A percentile compares a stretch with the other conserved stretches of the same genome.
Evolutionary conservation across 1,140 invertebrate genomes (phyloP).

Genomic region (Chionoecetes opilio): DNA sequence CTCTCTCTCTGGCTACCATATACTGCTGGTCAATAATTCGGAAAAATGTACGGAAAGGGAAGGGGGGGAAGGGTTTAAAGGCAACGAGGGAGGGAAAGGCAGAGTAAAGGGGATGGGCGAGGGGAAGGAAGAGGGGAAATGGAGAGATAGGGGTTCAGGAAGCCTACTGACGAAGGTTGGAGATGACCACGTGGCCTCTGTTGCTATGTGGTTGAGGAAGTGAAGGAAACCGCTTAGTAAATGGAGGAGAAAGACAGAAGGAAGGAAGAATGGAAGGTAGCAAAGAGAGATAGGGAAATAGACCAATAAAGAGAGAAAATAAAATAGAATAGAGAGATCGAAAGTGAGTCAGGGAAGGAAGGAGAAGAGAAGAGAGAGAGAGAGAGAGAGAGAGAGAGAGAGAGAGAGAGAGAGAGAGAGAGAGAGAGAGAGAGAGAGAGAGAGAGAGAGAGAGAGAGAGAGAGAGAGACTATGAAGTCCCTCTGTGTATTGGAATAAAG

Average conservation of each 20-base stretch:
- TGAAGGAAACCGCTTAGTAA: neutral
- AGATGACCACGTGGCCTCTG: neutral
- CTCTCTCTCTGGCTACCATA: neutral
- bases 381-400: too few relatives aligned
- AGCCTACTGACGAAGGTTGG: neutral
- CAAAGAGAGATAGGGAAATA: too few relatives aligned
- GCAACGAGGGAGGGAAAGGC: neutral
- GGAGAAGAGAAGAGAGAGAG: too few relatives aligned
- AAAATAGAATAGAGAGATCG: too few relatives aligned
- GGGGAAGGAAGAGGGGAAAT: neutral
- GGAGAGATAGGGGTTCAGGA: neutral
- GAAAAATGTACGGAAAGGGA: neutral
- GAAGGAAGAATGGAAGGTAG: neutral
- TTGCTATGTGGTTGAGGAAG: neutral
- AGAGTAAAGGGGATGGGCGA: neutral
- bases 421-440: too few relatives aligned
- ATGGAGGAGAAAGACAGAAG: neutral
- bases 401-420: too few relatives aligned
- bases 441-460: too few relatives aligned
- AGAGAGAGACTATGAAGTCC: neutral
- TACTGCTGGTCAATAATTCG: slow-evolving; percentile 10
- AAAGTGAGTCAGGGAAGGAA: too few relatives aligned
- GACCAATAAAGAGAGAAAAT: too few relatives aligned
- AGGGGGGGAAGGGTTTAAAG: too few relatives aligned
- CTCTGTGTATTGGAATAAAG: neutral